Evolutionary conservation across 2,113 vertebrate species (phyloP).

Genomic region (Castor canadensis): DNA sequence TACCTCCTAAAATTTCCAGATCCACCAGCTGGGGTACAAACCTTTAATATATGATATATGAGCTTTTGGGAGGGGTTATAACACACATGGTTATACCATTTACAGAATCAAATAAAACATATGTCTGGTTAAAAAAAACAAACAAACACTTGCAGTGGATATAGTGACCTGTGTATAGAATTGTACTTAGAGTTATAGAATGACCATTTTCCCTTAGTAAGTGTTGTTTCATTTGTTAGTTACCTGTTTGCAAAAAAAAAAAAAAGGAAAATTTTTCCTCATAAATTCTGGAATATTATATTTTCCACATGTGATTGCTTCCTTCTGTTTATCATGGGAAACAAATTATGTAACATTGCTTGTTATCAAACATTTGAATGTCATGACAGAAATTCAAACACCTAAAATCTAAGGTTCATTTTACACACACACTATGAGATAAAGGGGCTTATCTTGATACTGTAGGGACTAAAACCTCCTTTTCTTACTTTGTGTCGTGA

Average conservation of each 20-base stretch:
- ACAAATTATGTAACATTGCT: neutral
- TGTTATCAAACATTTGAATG: neutral
- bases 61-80: too few species aligned
- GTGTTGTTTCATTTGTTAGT: neutral
- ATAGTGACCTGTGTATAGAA: neutral
- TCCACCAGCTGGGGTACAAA: too few species aligned
- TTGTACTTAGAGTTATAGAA: neutral
- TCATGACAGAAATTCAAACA: neutral
- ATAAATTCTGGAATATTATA: neutral
- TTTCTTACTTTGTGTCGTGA: neutral
- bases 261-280: neutral
- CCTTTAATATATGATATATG: too few species aligned
- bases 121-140: neutral
- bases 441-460: neutral
- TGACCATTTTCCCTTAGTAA: neutral
- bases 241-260: neutral
- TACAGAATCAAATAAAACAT: neutral
- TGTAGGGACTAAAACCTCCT: neutral
- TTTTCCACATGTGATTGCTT: neutral
- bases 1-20: too few species aligned
- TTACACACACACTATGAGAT: neutral
- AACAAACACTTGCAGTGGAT: neutral
- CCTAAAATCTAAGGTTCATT: neutral
- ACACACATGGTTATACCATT: neutral
- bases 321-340: slow-evolving; percentile 37